phyloP scores from a whole-genome alignment of 1,140 invertebrate genomes.

The Agrypnia vestita region DNA sequence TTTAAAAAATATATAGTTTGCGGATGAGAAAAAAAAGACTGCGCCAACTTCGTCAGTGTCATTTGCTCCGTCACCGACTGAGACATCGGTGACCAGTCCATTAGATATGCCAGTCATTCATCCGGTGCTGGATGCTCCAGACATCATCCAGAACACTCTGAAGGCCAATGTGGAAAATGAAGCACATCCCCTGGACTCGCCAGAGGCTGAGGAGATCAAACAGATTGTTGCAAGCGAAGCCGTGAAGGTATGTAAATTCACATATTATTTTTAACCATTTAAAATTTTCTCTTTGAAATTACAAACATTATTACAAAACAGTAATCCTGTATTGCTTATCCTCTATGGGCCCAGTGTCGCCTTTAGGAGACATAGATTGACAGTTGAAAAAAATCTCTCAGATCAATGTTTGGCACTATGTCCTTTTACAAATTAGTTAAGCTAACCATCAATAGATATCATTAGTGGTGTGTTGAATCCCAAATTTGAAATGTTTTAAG shows the following conservation, averaged over 20 bases:
- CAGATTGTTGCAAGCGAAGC: slow-evolving; percentile 49
- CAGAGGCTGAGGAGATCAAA: slow-evolving; percentile 55
- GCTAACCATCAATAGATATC: too few species aligned
- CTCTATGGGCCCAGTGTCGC: too few species aligned
- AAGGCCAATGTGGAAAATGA: slow-evolving; percentile 41
- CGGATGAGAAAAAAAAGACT: slow-evolving; percentile 33
- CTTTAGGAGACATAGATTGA: too few species aligned
- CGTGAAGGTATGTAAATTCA: slow-evolving; percentile 33
- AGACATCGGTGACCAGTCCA: background rate
- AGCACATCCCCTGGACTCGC: slow-evolving; percentile 39
- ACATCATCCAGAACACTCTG: slow-evolving; percentile 58
- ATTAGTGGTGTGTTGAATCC: too few species aligned
- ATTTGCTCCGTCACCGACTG: slow-evolving; percentile 2
- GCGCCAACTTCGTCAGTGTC: background rate
- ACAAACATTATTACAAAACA: too few species aligned
- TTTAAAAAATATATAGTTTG: slow-evolving; percentile 40
- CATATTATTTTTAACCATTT: too few species aligned
- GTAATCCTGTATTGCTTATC: too few species aligned
- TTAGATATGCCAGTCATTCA: slow-evolving; percentile 47
- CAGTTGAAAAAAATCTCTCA: too few species aligned
- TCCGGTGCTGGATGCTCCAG: slow-evolving; percentile 52
- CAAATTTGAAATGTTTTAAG: too few species aligned
- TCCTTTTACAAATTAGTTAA: too few species aligned
- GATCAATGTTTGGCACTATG: too few species aligned
- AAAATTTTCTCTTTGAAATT: too few species aligned